Base-by-base conservation (phyloP, 2,888 invertebrate species). In the Agonum fuliginosum region DNA sequence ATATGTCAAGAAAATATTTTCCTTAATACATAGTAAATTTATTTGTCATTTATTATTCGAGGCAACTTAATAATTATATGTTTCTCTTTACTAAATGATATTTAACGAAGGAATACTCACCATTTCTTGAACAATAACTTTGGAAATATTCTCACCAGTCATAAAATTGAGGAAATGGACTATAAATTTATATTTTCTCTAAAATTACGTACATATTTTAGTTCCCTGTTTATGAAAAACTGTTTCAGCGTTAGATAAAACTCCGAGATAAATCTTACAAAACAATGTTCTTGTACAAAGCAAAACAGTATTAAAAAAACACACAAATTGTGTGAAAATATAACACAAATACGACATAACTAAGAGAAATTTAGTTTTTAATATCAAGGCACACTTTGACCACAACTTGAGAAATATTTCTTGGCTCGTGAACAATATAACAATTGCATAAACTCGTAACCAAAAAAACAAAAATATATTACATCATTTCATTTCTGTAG, bases 381-480 rank as follows among this genome's bases (percentile, higher is more conserved):
- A 67, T 46, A 48, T 46, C 24, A 51, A 71, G 27, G 48, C 24
- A 30, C 19, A 71, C 30, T 43, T 46, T 27, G 43, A 70, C 37
- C 67, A 67, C 70, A 70, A 22, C 48, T 71, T 71, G 30, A 48
- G 71, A 71, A 71, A 71, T 71, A 71, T 30, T 65, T 37, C 20
- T 34, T 37, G 17, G 37, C 12, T 65, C 30, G 65, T 65, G 65
- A 71, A 71, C 71, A 48, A 51, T 48, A 48, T 10, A 71, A 71
- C 71, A 71, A 71, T 71, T 71, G 48, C 71, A 71, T 71, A 71
- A 71, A 71, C 41, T n/a, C 24, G 19, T 46, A 22, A 30, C 51
- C 27, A 12, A 24, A 30, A 30, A 51, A 71, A n/a, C 19, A 70
- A 12, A 70, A 37, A 22, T 67, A 20, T 14, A 37, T 69, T 69